Evolutionary conservation across 1,140 invertebrate genomes (phyloP).

Genomic region (Mactra quadrangularis): DNA sequence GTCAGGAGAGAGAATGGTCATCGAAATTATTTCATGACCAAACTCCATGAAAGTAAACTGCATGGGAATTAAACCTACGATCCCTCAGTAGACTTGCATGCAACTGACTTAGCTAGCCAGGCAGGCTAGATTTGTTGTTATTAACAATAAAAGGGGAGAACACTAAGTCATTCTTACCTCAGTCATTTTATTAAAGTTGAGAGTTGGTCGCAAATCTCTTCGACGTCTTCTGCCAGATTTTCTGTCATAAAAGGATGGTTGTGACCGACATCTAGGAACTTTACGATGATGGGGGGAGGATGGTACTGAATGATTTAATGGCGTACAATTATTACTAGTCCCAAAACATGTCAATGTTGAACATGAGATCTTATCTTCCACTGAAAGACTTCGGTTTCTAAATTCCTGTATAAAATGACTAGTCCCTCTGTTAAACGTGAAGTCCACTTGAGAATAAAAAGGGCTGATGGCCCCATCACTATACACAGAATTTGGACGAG

Average conservation of each 20-base stretch:
- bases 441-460: conserved; percentile 27
- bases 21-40: too few species aligned
- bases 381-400: conserved; percentile 80
- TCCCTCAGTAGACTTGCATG: too few species aligned
- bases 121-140: too few species aligned
- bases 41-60: too few species aligned
- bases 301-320: conserved; percentile 57
- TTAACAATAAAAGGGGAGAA: too few species aligned
- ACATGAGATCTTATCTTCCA: conserved; percentile 78
- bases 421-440: background rate
- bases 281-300: conserved; percentile 70
- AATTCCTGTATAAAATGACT: conserved; percentile 61
- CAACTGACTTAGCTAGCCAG: too few species aligned
- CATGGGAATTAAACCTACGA: too few species aligned
- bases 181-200: conserved; percentile 81
- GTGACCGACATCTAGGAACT: conserved; percentile 79
- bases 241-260: conserved; percentile 80
- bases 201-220: conserved; percentile 74
- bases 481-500: conserved; percentile 77
- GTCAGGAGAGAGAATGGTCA: too few species aligned
- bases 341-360: conserved; percentile 60
- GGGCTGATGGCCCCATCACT: conserved; percentile 70
- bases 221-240: conserved; percentile 77
- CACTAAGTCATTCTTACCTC: conserved; percentile 77
- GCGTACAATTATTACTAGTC: conserved; percentile 67